Conservation (phyloP, 1,140 invertebrate genomes). For the Sinella curviseta region DNA sequence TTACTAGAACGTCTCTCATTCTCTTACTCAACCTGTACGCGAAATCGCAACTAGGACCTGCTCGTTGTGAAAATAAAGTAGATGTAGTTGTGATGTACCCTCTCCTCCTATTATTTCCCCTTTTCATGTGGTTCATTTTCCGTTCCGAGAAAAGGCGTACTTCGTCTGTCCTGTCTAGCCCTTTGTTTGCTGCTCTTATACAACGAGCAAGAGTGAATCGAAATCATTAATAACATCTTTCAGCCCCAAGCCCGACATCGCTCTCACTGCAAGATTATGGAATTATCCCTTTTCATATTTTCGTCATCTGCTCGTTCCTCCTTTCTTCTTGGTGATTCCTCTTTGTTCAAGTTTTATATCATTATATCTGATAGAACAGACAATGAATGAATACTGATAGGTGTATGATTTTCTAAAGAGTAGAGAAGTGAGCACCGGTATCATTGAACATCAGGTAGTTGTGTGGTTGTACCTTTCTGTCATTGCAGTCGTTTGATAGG, state of each 20-base stretch:
- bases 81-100: too few species aligned
- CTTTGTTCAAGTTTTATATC: neutral
- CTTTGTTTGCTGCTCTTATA: neutral
- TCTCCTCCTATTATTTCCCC: neutral
- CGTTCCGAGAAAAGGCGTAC: neutral
- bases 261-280: neutral
- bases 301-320: neutral
- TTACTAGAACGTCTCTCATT: neutral
- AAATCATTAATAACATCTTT: constrained; percentile 11
- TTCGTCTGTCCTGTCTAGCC: neutral
- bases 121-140: neutral
- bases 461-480: neutral
- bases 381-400: too few species aligned
- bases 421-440: too few species aligned
- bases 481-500: too few species aligned
- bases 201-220: neutral
- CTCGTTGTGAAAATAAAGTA: constrained; percentile 5
- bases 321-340: neutral
- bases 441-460: neutral
- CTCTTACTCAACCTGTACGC: too few species aligned
- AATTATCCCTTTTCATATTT: neutral
- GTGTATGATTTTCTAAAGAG: neutral
- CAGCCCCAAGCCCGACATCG: neutral
- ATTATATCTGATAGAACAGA: too few species aligned
- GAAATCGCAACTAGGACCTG: too few species aligned